These are phyloP conservation scores for Lineus longissimus DNA, from an alignment of 1,140 invertebrate species.

Conservation along the genomic window DNA sequence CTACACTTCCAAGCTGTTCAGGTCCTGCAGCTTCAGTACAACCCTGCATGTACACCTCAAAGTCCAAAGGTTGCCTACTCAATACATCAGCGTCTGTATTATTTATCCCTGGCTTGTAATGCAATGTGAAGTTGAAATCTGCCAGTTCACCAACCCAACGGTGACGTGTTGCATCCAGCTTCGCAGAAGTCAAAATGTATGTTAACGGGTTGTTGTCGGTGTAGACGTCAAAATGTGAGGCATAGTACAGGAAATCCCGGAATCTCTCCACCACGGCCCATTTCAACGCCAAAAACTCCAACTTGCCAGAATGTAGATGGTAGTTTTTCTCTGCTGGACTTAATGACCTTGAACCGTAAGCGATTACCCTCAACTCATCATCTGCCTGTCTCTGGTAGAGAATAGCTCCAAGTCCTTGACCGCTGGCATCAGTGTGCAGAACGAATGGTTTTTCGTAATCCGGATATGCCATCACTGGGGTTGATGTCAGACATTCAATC, in stretches of 20 bases:
- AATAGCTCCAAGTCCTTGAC: conserved; percentile 49
- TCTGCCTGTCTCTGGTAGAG: conserved; percentile 42
- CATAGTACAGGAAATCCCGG: conserved; percentile 17
- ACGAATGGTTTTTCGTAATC: too few species aligned
- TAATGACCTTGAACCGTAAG: conserved; percentile 24
- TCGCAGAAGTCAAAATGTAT: conserved; percentile 13
- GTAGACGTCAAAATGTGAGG: conserved; percentile 14
- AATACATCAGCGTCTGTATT: too few species aligned
- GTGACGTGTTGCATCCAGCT: conserved; percentile 12
- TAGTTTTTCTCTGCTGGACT: conserved; percentile 19
- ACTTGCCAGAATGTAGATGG: conserved; percentile 18
- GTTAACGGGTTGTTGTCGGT: conserved; percentile 20
- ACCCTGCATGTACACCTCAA: too few species aligned
- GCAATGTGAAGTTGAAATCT: conserved; percentile 15
- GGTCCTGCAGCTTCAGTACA: too few species aligned
- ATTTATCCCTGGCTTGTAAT: conserved; percentile 5
- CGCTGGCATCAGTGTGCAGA: too few species aligned
- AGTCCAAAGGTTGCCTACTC: too few species aligned
- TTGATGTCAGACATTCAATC: conserved; percentile 32
- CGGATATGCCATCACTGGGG: too few species aligned
- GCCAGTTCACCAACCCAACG: conserved; percentile 15
- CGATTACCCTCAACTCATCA: conserved; percentile 19
- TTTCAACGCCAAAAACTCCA: conserved; percentile 21
- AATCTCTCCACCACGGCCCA: conserved; percentile 15
- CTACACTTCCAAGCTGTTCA: too few species aligned